Evolutionary conservation across 2,797 vertebrate species (phyloP).

Genomic region (Prunella strophiata): DNA sequence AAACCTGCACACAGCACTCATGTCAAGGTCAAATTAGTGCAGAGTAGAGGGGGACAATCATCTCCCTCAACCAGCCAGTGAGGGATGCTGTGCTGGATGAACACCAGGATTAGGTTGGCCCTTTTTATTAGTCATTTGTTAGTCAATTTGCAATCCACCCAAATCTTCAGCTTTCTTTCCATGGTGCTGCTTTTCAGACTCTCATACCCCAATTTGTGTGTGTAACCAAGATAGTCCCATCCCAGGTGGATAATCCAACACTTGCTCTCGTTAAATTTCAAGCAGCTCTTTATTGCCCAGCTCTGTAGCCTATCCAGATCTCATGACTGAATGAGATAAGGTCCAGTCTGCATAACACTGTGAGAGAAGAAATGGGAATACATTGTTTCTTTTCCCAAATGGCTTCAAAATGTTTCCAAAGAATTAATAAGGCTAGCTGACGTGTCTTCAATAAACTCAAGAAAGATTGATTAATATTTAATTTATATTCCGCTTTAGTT

Average conservation of each 20-base stretch:
- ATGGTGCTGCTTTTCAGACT: neutral
- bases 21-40: neutral
- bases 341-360: neutral
- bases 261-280: fast-evolving
- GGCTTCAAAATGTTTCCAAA: neutral
- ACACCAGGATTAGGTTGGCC: neutral
- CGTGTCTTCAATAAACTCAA: neutral
- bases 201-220: fast-evolving
- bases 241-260: neutral
- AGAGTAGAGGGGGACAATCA: neutral
- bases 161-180: neutral
- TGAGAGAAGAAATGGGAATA: neutral
- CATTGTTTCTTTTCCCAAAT: neutral
- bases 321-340: neutral
- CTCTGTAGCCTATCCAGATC: neutral
- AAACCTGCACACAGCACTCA: neutral
- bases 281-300: fast-evolving
- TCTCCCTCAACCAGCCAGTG: fast-evolving
- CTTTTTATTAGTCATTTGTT: neutral
- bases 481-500: neutral
- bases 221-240: neutral
- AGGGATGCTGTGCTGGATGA: neutral
- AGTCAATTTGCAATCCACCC: neutral
- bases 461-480: neutral
- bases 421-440: neutral